Evolutionary conservation across 2,888 invertebrate genomes (phyloP), one percentile per base, ranked within the genome.

Genomic region (Meliscaeva auricollis): DNA sequence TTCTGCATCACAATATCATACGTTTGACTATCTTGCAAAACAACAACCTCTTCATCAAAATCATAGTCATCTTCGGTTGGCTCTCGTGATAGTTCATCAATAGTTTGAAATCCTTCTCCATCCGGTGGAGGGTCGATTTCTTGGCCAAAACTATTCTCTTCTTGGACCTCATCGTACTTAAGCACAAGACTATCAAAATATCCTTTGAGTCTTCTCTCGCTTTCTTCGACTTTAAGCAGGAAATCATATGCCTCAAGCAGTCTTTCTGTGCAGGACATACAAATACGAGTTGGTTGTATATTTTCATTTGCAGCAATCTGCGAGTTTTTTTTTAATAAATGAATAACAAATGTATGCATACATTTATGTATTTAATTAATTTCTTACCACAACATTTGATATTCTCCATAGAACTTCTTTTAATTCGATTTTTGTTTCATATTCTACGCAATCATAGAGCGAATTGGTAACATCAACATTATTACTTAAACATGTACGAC

Each of bases 231-330:
- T 13, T 88, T 88, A 2, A 89, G 66, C 30, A 91, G 89, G 48
- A 91, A 91, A 68, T 90, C 89, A 74, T 90, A 91, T 0, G 91
- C 90, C 20, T 87, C 88, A 4, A 91, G 85, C 3, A 91, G 76
- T 0, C 89, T 89, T 6, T 89, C 88, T 1, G 90, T 90, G 64
- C 91, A 91, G 3, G 87, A 87, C 3, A 87, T 83, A 48, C 91
- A 91, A 41, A 91, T 82, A 11, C 88, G 89, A 1, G 83, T 87
- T 0, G 91, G 91, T 15, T 88, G 87, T 22, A 77, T 70, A 11
- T 87, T 77, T 26, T 89, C 89, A 44, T 87, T 75, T 48, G 87
- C 79, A 13, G 56, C 73, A 62, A 89, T 87, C 90, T 90, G 13
- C n/a, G 38, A 9, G 20, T 56, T 8, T 5, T n/a, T 8, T 48